Evolutionary conservation across 2,888 invertebrate genomes (phyloP).

Genomic region (Lepidocyrtinus sp.): DNA sequence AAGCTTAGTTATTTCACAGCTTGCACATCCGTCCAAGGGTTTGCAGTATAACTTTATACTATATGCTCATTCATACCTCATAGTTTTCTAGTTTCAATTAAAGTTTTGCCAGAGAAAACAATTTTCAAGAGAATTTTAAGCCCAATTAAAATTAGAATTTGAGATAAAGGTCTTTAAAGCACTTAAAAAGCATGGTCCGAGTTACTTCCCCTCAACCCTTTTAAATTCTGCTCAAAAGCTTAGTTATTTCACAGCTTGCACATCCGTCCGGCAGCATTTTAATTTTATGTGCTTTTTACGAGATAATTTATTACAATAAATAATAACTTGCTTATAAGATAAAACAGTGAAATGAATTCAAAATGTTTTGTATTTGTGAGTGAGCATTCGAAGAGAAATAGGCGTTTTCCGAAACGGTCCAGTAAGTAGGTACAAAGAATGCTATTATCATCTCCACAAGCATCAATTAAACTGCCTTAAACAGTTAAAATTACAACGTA

Average conservation of each 20-base stretch:
- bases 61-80: too few relatives aligned
- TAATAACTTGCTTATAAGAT: too few relatives aligned
- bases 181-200: too few relatives aligned
- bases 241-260: not conserved
- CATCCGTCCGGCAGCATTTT: conserved; percentile 1
- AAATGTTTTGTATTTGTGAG: conserved; percentile 2
- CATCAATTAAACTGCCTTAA: not conserved
- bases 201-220: too few relatives aligned
- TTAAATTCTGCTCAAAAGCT: too few relatives aligned
- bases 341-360: not conserved
- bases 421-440: not conserved
- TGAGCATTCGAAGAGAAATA: not conserved
- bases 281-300: not conserved
- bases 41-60: too few relatives aligned
- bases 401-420: not conserved
- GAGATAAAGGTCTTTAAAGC: too few relatives aligned
- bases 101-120: too few relatives aligned
- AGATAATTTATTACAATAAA: conserved; percentile 9
- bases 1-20: not conserved
- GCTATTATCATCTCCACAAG: not conserved
- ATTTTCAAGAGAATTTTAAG: too few relatives aligned
- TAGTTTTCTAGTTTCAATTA: too few relatives aligned
- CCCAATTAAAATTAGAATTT: too few relatives aligned
- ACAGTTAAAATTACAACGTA: not conserved
- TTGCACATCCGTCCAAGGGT: conserved; percentile 1